Percentiles rank a stretch among this genome's conserved stretches.
phyloP scores from a whole-genome alignment of 2,113 vertebrate genomes.

The Phodopus roborovskii region DNA sequence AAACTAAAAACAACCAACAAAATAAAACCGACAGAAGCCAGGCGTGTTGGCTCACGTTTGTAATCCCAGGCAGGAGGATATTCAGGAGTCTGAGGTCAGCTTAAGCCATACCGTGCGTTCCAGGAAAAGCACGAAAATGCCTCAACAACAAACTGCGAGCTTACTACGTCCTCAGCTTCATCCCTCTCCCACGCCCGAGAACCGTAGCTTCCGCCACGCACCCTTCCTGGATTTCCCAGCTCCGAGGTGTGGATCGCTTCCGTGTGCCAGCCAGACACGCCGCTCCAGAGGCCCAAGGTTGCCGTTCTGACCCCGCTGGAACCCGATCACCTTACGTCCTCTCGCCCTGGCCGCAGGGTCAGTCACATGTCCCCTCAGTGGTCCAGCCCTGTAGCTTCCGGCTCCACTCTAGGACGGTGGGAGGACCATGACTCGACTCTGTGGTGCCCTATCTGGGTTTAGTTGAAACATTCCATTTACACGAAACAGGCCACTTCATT shows the following conservation, averaged over 20 bases:
- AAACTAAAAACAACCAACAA: not conserved
- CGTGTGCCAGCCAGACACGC: rapidly evolving
- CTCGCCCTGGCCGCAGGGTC: not conserved
- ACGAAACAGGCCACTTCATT: no score
- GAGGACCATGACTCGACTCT: slow-evolving; percentile 56
- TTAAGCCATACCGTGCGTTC: no score
- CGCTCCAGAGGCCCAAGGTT: not conserved
- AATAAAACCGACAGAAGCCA: no score
- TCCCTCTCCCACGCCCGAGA: not conserved
- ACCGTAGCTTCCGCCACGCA: not conserved
- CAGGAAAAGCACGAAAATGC: not conserved
- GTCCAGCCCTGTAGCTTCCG: not conserved
- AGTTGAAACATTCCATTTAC: not conserved
- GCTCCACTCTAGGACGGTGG: slow-evolving; percentile 55
- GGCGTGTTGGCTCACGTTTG: not conserved
- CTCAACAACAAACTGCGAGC: not conserved
- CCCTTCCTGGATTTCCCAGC: not conserved
- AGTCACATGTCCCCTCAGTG: not conserved
- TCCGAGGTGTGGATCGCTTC: not conserved
- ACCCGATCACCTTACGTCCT: not conserved
- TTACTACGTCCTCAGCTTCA: not conserved
- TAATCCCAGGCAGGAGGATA: not conserved
- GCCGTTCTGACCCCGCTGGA: not conserved
- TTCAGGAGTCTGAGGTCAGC: not conserved
- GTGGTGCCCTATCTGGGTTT: not conserved